Conservation (phyloP, 2,113 vertebrate species). For the Corythornis madagascariensis region DNA sequence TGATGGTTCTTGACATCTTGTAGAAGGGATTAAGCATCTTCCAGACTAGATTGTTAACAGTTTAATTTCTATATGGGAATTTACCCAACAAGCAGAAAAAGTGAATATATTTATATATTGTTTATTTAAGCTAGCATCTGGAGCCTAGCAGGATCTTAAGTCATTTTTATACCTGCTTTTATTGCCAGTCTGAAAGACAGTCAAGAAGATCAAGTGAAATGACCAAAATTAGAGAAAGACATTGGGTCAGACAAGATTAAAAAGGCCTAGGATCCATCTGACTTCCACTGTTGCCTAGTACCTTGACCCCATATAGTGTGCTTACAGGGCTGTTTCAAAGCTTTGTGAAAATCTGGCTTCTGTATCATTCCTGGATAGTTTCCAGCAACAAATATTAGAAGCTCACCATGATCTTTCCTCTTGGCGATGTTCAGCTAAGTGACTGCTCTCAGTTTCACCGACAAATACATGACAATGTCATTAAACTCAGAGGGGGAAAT, state of each 20-base stretch:
- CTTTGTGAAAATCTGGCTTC: conserved; percentile 11
- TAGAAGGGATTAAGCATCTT: not conserved
- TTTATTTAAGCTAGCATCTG: not conserved
- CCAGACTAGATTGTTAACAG: not conserved
- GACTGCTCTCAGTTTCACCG: not conserved
- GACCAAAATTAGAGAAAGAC: not conserved
- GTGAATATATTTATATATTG: not conserved
- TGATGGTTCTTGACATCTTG: not conserved
- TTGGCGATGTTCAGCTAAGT: not conserved
- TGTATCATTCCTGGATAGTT: not conserved
- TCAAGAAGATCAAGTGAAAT: not conserved
- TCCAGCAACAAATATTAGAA: conserved; percentile 7
- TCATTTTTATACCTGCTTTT: not conserved
- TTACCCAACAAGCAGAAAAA: not conserved
- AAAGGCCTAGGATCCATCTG: not conserved
- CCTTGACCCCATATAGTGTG: not conserved
- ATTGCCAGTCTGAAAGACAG: not conserved
- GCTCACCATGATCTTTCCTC: conserved; percentile 5
- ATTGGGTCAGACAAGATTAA: conserved; percentile 29
- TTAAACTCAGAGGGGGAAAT: not conserved
- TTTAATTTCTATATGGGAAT: not conserved
- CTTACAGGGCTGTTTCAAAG: not conserved
- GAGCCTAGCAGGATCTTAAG: not conserved
- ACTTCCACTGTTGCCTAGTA: not conserved
- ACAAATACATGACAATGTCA: not conserved